Evolutionary conservation across 1,140 invertebrate species (phyloP).

Genomic region (Hylaeus anthracinus): DNA sequence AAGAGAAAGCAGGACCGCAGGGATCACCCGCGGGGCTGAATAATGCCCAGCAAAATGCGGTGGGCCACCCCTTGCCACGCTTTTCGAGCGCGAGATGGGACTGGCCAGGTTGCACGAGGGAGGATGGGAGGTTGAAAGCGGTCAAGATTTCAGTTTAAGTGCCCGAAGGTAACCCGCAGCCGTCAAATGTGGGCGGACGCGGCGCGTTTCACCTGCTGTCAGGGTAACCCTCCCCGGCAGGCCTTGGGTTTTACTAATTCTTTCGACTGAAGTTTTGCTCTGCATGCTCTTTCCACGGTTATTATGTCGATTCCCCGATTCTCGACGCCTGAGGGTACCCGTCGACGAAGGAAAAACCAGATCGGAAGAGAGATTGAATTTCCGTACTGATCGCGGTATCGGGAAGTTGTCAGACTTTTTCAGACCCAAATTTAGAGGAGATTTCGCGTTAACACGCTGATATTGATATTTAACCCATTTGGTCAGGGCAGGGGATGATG

Average conservation of each 20-base stretch:
- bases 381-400: background rate
- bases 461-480: too few species aligned
- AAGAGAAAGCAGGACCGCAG: slow-evolving; percentile 45
- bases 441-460: background rate
- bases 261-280: background rate
- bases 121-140: slow-evolving; percentile 3
- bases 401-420: background rate
- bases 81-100: slow-evolving; percentile 63
- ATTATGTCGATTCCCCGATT: slow-evolving; percentile 10
- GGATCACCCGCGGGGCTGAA: slow-evolving; percentile 75
- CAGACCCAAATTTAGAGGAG: background rate
- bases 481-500: too few species aligned
- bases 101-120: background rate
- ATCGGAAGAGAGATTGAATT: background rate
- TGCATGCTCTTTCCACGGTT: background rate
- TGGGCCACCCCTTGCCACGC: slow-evolving; percentile 75
- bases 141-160: slow-evolving; percentile 65
- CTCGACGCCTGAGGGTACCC: background rate
- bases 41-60: slow-evolving; percentile 75
- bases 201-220: slow-evolving; percentile 69
- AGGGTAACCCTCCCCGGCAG: slow-evolving; percentile 37
- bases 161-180: slow-evolving; percentile 69
- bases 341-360: background rate
- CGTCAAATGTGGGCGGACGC: slow-evolving; percentile 70
- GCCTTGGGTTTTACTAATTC: slow-evolving; percentile 63